Conservation (phyloP, 2,888 invertebrate genomes). For the Hydropsyche betteni region DNA sequence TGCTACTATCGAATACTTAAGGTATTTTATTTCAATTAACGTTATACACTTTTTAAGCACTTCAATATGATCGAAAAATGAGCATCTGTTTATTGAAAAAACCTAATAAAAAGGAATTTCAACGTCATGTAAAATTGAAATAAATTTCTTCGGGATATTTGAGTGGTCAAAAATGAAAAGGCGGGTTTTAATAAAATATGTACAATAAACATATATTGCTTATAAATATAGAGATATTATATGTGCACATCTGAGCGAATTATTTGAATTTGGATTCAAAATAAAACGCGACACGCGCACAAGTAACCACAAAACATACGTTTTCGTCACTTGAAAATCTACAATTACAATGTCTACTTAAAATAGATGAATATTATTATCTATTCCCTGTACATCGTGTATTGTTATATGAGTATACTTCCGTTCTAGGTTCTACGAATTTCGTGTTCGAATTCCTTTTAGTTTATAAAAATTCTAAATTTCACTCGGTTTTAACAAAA, state of each 20-base stretch:
- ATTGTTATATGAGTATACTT: conserved; percentile 41
- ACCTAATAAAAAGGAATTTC: too few species aligned
- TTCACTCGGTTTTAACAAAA: too few species aligned
- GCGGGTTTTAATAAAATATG: conserved; percentile 2
- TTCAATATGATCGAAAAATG: too few species aligned
- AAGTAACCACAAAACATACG: conserved; percentile 4
- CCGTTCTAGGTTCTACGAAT: conserved; percentile 13
- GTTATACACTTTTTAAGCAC: too few species aligned
- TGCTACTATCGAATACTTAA: not conserved
- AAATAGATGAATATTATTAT: conserved; percentile 20
- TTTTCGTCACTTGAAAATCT: conserved; percentile 11
- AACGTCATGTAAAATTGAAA: too few species aligned
- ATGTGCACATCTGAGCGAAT: not conserved
- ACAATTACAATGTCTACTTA: conserved; percentile 32
- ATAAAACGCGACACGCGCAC: not conserved
- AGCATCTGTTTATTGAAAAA: too few species aligned
- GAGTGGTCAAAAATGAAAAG: not conserved
- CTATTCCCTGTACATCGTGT: conserved; percentile 46
- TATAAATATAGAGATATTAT: conserved; percentile 12
- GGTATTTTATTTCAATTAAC: too few species aligned
- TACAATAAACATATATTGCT: conserved; percentile 27
- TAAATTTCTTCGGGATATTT: not conserved
- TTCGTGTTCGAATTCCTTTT: not conserved
- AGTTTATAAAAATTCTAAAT: too few species aligned
- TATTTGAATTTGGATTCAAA: not conserved